Percentiles rank a stretch among this genome's conserved stretches.
These are phyloP conservation scores for Limnephilus rhombicus DNA, from an alignment of 2,888 invertebrate genomes.

Conservation along the genomic window DNA sequence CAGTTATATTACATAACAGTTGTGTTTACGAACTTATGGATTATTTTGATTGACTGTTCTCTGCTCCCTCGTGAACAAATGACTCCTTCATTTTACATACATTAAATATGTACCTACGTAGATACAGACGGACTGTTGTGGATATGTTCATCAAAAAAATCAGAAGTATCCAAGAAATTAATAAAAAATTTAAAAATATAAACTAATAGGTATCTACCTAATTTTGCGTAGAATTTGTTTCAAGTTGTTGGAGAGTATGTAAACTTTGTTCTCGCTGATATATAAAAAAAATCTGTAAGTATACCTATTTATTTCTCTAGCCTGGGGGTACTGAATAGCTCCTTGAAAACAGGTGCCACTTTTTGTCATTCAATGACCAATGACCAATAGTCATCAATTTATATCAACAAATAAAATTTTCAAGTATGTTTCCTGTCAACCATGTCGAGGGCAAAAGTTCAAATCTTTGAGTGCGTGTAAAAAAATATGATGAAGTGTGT, in stretches of 20 bases:
- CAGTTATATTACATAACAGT: too few relatives aligned
- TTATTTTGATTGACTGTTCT: too few relatives aligned
- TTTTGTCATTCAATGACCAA: neutral
- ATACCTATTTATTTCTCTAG: neutral
- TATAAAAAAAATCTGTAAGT: neutral
- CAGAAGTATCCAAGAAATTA: neutral
- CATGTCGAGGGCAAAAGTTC: conserved; percentile 9
- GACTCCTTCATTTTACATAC: neutral
- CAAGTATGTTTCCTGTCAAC: neutral
- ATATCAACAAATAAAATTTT: neutral
- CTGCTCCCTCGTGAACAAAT: neutral
- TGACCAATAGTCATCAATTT: neutral
- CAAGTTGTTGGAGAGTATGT: neutral
- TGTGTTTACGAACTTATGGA: neutral
- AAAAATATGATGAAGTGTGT: neutral
- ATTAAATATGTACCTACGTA: neutral
- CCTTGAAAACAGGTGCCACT: neutral
- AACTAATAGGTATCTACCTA: neutral
- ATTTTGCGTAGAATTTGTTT: neutral
- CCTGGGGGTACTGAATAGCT: neutral
- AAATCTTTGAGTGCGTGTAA: neutral
- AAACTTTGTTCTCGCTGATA: neutral
- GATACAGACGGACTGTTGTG: neutral
- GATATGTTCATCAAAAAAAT: neutral
- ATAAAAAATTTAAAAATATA: neutral